Percentiles rank a stretch among this genome's conserved stretches.
Evolutionary conservation across 2,888 invertebrate species (phyloP).

Genomic region (Catocala fraxini): DNA sequence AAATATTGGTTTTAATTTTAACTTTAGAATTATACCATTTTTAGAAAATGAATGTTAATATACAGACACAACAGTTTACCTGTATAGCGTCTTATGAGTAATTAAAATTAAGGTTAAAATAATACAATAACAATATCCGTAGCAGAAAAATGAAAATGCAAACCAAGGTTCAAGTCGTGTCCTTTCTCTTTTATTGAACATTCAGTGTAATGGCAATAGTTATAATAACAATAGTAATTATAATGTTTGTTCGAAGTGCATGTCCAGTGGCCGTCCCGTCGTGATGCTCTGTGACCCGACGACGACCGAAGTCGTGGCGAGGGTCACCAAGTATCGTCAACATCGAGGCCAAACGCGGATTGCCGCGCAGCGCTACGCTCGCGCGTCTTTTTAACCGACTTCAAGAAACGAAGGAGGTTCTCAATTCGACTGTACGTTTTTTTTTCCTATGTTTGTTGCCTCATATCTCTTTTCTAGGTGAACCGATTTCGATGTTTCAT

Average conservation of each 20-base stretch:
- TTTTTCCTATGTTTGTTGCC: too few relatives aligned
- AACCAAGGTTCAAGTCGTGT: slow-evolving; percentile 28
- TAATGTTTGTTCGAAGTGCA: slow-evolving; percentile 41
- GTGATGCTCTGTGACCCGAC: slow-evolving; percentile 59
- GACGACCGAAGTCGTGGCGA: slow-evolving; percentile 53
- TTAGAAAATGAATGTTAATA: too few relatives aligned
- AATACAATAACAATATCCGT: not conserved
- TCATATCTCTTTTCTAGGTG: too few relatives aligned
- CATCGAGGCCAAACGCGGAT: not conserved
- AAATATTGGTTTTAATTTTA: too few relatives aligned
- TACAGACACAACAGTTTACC: too few relatives aligned
- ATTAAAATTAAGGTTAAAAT: not conserved
- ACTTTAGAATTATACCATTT: too few relatives aligned
- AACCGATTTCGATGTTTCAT: too few relatives aligned
- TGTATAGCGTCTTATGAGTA: too few relatives aligned
- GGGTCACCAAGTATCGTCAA: slow-evolving; percentile 34
- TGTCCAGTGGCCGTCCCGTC: slow-evolving; percentile 53
- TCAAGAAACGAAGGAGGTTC: too few relatives aligned
- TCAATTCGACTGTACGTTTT: too few relatives aligned
- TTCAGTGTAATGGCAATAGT: slow-evolving; percentile 32
- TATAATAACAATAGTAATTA: slow-evolving; percentile 39
- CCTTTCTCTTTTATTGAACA: slow-evolving; percentile 40
- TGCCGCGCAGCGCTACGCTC: not conserved
- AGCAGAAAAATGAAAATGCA: slow-evolving; percentile 3
- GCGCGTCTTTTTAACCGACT: too few relatives aligned